A percentile compares a stretch with the other conserved stretches of the same genome.
phyloP scores from a whole-genome alignment of 2,797 vertebrate genomes.

The Sebastes taczanowskii region DNA sequence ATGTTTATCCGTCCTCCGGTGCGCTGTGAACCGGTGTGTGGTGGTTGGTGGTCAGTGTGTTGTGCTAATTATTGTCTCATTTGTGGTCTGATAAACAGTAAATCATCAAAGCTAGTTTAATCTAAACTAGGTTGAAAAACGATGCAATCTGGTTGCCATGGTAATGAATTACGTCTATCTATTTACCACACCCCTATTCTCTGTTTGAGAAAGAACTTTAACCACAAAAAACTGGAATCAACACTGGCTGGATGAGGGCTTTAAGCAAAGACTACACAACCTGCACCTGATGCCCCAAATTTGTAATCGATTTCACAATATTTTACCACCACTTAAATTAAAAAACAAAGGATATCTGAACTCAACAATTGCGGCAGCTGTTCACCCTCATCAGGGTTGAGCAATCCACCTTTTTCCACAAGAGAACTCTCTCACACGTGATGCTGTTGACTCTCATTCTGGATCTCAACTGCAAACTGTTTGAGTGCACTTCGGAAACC shows the following conservation, averaged over 20 bases:
- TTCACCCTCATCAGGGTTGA: not conserved
- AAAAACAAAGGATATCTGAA: not conserved
- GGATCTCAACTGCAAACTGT: not conserved
- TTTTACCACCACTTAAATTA: not conserved
- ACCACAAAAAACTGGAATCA: no score
- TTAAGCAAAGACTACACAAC: not conserved
- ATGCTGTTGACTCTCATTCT: not conserved
- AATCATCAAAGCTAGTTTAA: no score
- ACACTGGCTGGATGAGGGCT: fast-evolving
- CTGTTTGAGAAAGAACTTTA: no score
- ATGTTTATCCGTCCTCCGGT: no score
- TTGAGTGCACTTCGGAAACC: not conserved
- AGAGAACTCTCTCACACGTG: not conserved
- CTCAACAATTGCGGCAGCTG: not conserved
- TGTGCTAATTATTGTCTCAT: no score
- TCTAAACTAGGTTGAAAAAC: no score
- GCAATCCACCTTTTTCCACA: not conserved
- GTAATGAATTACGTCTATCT: no score
- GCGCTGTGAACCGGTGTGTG: no score
- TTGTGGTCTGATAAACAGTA: no score
- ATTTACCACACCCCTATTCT: no score
- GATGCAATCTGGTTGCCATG: no score
- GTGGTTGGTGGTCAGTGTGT: no score
- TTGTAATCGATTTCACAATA: not conserved
- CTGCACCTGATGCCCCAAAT: not conserved